Conservation (phyloP, 1,140 invertebrate genomes). For the Neodiprion lecontei region DNA sequence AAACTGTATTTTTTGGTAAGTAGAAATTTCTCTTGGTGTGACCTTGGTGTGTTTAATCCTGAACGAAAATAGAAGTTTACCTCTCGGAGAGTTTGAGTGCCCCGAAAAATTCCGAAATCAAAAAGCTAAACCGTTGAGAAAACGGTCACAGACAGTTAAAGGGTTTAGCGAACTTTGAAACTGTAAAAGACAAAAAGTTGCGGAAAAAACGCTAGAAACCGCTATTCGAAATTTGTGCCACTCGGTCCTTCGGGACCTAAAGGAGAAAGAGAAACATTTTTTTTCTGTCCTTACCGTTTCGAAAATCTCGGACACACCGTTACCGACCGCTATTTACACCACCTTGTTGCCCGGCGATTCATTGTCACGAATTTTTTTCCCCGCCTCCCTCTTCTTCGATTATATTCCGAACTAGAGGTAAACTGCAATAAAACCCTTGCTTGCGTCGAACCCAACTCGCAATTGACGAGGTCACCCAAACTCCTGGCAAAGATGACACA, state of each 20-base stretch:
- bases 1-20: neutral
- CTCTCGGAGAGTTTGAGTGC: neutral
- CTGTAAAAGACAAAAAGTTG: neutral
- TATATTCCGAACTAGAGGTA: neutral
- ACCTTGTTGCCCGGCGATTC: slow-evolving; percentile 19
- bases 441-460: neutral
- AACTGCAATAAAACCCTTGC: slow-evolving; percentile 6
- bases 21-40: neutral
- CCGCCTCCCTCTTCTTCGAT: neutral
- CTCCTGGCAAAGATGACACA: no score
- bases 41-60: neutral
- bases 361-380: slow-evolving; percentile 36
- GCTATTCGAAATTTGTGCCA: slow-evolving; percentile 4
- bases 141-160: neutral
- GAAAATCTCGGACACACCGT: neutral
- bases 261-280: slow-evolving; percentile 18
- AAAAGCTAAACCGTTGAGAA: neutral
- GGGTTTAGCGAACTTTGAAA: neutral
- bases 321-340: slow-evolving; percentile 5
- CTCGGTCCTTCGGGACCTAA: neutral
- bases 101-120: neutral
- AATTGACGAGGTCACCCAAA: no score
- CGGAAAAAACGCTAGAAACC: neutral
- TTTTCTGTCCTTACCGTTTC: slow-evolving; percentile 12
- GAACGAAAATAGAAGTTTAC: neutral